Evolutionary conservation across 2,888 invertebrate genomes (phyloP), one percentile per base, ranked within the genome.

Genomic region (Thelaira solivaga): DNA sequence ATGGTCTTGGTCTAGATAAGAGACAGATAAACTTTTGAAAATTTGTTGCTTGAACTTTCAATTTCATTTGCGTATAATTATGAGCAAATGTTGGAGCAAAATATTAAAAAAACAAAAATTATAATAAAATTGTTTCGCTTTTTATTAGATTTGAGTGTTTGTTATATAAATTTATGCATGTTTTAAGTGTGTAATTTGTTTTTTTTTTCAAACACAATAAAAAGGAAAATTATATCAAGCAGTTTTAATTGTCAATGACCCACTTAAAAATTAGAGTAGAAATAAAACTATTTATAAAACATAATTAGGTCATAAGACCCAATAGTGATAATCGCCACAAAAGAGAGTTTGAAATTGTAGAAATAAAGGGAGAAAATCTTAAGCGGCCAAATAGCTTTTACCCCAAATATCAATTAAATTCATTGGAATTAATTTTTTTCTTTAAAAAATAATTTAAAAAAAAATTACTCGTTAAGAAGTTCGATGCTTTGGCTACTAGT

Each of bases 201-300:
- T 68, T 72, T 55, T 13, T 53, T 49, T 43, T 72, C 64, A 55
- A 57, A 51, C 31, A 31, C 24, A 67, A 39, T 41, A 69, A 49
- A 29, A 51, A 16, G 13, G 18, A 39, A 43, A 43, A 26, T 43
- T 43, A n/a, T 43, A 20, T 43, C 13, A 43, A 45, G 26, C 34
- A 61, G 18, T 65, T 69, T 49, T 73, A 73, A 73, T 78, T 73
- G 73, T 47, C 73, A 73, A 65, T 78, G 78, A 65, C 69, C 73
- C 53, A 78, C 26, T 64, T 78, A 26, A n/a, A 26, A 65, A 59
- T 39, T 51, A 49, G 24, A 77, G 43, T 59, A 41, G 6, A 20
- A 49, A 31, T 47, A 47, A 26, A 59, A 22, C 51, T 43, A 53
- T 55, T 71, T 43, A 57, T 57, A 26, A n/a, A 26, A 13, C 5